Evolutionary conservation across 2,888 invertebrate species (phyloP).

Genomic region (Chalcis sispes): DNA sequence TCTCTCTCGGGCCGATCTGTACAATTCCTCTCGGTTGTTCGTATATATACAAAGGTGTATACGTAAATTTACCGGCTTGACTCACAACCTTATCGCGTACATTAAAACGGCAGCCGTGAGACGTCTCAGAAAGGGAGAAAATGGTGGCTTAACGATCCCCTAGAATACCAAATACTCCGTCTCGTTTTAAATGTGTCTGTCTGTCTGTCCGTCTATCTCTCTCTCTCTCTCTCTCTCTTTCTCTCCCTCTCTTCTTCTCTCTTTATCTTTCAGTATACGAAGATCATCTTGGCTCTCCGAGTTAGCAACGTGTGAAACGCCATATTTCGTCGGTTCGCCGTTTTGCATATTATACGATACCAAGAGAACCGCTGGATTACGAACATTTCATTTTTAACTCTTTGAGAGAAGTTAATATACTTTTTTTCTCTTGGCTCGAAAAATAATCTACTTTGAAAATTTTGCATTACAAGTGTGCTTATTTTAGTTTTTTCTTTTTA

Average conservation of each 20-base stretch:
- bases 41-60: not conserved
- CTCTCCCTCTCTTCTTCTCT: not conserved
- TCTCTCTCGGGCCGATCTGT: constrained; percentile 36
- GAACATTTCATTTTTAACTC: no score
- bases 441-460: no score
- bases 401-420: no score
- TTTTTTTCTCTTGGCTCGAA: no score
- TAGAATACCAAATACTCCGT: not conserved
- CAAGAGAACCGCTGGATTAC: not conserved
- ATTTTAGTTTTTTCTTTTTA: no score
- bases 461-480: no score
- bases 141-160: constrained; percentile 47
- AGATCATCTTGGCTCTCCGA: not conserved
- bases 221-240: not conserved
- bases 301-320: not conserved
- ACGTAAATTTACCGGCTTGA: constrained; percentile 45
- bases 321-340: not conserved
- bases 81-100: constrained; percentile 44
- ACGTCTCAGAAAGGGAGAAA: constrained; percentile 28
- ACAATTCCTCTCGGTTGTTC: constrained; percentile 32
- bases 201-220: not conserved
- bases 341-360: not conserved
- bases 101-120: constrained; percentile 29
- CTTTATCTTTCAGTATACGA: not conserved
- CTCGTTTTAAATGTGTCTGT: not conserved